Percentiles rank a stretch among this genome's conserved stretches.
These are phyloP conservation scores for Sclerurus mexicanus DNA, from an alignment of 2,113 vertebrate species.

Conservation along the genomic window DNA sequence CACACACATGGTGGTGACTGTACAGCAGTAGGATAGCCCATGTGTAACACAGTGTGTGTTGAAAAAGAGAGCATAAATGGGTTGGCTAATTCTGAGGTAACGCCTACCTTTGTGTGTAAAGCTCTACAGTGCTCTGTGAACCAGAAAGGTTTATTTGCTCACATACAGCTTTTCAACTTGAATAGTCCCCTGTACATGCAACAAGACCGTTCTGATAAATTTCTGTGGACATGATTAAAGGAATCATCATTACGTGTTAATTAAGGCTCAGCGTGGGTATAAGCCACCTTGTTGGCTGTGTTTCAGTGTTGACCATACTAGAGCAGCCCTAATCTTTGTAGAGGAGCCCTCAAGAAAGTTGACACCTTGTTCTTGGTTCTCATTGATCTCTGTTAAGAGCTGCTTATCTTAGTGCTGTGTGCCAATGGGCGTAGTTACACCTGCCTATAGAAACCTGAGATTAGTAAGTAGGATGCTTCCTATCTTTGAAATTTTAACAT, in stretches of 20 bases:
- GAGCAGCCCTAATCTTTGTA: background rate
- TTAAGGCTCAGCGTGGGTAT: background rate
- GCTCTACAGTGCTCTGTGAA: background rate
- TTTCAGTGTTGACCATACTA: background rate
- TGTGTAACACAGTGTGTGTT: rapidly evolving
- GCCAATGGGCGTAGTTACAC: background rate
- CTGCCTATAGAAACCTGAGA: background rate
- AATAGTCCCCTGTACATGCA: background rate
- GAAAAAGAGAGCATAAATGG: background rate
- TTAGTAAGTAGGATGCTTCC: background rate
- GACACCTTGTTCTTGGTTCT: background rate
- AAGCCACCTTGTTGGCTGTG: background rate
- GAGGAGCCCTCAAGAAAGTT: background rate
- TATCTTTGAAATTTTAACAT: background rate
- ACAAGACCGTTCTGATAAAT: background rate
- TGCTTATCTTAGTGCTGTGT: background rate
- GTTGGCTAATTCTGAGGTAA: background rate
- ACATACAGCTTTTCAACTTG: background rate
- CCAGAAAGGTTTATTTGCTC: background rate
- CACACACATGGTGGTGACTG: rapidly evolving
- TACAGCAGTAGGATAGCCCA: background rate
- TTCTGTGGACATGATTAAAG: background rate
- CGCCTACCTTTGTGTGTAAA: background rate
- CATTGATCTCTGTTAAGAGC: background rate
- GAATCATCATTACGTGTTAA: no score